A percentile compares a stretch with the other conserved stretches of the same genome.
Conservation (phyloP, 2,888 invertebrate species). For the Cynaeus angustus region DNA sequence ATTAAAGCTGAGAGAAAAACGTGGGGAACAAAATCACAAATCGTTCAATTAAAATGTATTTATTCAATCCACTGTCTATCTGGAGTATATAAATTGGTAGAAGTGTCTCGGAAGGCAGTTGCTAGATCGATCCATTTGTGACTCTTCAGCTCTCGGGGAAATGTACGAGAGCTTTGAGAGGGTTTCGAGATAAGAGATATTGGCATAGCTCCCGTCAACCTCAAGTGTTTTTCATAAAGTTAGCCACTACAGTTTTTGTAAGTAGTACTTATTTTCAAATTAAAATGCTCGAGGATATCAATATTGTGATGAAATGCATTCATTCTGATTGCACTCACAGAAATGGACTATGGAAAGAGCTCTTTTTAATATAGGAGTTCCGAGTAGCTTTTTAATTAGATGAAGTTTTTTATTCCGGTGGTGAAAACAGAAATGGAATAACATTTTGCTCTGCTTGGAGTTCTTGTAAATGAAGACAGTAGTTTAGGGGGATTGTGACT, state of each 20-base stretch:
- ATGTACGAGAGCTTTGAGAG: slow-evolving; percentile 46
- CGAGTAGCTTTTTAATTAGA: slow-evolving; percentile 25
- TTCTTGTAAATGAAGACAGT: not conserved
- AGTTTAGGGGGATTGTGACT: not conserved
- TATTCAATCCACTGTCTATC: slow-evolving; percentile 51
- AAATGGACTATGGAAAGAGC: slow-evolving; percentile 16
- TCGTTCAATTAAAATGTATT: slow-evolving; percentile 53
- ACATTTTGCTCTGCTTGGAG: not conserved
- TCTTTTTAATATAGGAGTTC: slow-evolving; percentile 9
- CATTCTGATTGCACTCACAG: slow-evolving; percentile 23
- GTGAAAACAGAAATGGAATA: not conserved
- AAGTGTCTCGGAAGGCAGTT: slow-evolving; percentile 46
- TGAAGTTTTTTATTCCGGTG: slow-evolving; percentile 11
- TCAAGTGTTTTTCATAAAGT: slow-evolving; percentile 49
- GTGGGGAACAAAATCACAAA: slow-evolving; percentile 32
- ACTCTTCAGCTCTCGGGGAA: slow-evolving; percentile 50
- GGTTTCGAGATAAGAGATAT: slow-evolving; percentile 49
- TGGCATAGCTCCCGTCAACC: slow-evolving; percentile 48
- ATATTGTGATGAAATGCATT: slow-evolving; percentile 22
- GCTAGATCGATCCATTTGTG: slow-evolving; percentile 48
- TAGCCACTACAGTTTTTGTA: slow-evolving; percentile 42
- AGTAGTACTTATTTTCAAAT: slow-evolving; percentile 35
- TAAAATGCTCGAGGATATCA: slow-evolving; percentile 33
- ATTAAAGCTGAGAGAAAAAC: slow-evolving; percentile 4
- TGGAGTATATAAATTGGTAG: slow-evolving; percentile 49